Evolutionary conservation across 2,113 vertebrate genomes (phyloP).

Genomic region (Accipiter virgatus): DNA sequence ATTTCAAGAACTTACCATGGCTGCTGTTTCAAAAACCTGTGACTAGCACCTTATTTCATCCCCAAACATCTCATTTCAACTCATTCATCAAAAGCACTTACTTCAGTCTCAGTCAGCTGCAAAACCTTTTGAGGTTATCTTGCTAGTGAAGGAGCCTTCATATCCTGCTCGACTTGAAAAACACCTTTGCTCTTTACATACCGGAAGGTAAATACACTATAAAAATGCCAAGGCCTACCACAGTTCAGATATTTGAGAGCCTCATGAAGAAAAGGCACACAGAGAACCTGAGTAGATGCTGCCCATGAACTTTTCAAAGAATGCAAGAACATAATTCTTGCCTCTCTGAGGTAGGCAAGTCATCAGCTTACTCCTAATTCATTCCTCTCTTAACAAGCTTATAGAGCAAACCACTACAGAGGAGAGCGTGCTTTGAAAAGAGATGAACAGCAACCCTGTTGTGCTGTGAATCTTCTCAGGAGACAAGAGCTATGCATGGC

Average conservation of each 20-base stretch:
- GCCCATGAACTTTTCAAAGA: conserved; percentile 40
- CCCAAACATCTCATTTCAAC: conserved; percentile 8
- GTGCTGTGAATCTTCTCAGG: not conserved
- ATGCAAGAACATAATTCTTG: conserved; percentile 45
- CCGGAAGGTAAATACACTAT: conserved; percentile 15
- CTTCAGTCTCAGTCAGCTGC: conserved; percentile 23
- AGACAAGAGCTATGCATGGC: not conserved
- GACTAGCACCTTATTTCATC: conserved; percentile 6
- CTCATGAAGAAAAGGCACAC: conserved; percentile 29
- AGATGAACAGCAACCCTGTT: not conserved
- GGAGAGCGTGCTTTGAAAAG: not conserved
- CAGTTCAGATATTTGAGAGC: conserved; percentile 33
- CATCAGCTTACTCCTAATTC: conserved; percentile 14
- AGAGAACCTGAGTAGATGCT: not conserved
- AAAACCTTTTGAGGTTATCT: conserved; percentile 37
- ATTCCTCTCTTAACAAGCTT: conserved; percentile 14
- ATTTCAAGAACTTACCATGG: not conserved
- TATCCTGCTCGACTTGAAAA: conserved; percentile 40
- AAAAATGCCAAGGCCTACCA: conserved; percentile 47
- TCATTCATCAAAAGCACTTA: conserved; percentile 47
- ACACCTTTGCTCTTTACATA: conserved; percentile 44
- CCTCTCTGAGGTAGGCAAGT: conserved; percentile 13
- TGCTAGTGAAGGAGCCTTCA: conserved; percentile 31
- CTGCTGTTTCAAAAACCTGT: not conserved
- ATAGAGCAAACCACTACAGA: not conserved